Base-by-base conservation (phyloP, 2,797 vertebrate genomes). In the Chelonia mydas region DNA sequence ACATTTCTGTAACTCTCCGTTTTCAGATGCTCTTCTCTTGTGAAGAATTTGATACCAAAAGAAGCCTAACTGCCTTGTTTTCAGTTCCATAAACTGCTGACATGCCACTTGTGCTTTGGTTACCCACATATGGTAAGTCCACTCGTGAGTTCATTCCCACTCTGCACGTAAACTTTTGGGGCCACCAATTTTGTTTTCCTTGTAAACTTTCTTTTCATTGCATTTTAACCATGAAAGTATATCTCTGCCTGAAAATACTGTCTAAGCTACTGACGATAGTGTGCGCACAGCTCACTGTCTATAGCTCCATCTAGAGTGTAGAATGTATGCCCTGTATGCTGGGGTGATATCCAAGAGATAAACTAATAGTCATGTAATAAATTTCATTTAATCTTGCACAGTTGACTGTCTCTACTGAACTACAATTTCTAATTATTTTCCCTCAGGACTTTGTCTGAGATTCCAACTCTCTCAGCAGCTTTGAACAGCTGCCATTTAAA, bases 11-110 rank as follows among this genome's bases (percentile, higher is more conserved):
- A 97, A 94, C 93, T 97, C 96, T 27, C 61, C 93, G 96, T 98
- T 97, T 97, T 96, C 90, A 97, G 85, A 93, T 81, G 93, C 94
- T 90, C 89, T 96, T 97, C 97, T 96, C 87, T 97, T 96, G 92
- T 87, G 82, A 97, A 96, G 94, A 91, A 95, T 37, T 65, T 41
- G 82, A 87, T 95, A 98, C 98, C 98, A 97, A 95, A 97, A 96
- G 90, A 41, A 97, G 92, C 74, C 97, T 97, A 97, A 95, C 79
- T 88, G 83, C 90, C 98, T 97, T 97, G 96, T 98, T 97, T 96
- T 96, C 86, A 87, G 95, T 91, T 95, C 95, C 92, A 95, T 94
- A 97, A 93, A 94, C 82, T 95, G 88, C 89, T 98, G 96, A 93
- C 82, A 86, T 65, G 84, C 94, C 95, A 95, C 91, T 90, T 68